Evolutionary conservation across 2,888 invertebrate species (phyloP), one percentile per base, ranked within the genome.

Genomic region (Lasioglossum calceatum): DNA sequence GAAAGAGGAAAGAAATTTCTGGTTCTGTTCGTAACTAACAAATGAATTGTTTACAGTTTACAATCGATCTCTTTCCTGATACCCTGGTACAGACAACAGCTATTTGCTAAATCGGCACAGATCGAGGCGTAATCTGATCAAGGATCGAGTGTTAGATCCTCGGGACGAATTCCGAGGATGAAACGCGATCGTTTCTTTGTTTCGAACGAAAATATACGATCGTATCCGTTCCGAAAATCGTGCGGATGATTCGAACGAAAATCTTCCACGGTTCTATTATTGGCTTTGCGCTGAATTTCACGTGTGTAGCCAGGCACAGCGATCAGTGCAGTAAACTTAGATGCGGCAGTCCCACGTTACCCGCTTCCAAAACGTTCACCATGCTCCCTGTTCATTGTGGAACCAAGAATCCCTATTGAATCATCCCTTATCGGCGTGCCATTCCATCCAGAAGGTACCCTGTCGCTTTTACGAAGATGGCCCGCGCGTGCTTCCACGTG

Each of bases 201-300:
- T 23, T 36, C 50, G 71, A 47, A 19, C 5, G 36, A 76, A 36
- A 67, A 61, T 54, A 32, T 58, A 87, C 36, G 19, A 44, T 27
- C 39, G 32, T 47, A 27, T 8, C 14, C 23, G 87, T 86, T 89
- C 89, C 85, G 86, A 85, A 86, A 88, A 87, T 90, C 88, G 87
- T 50, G 71, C 75, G 50, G 74, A 81, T n/a, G 74, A 76, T 73
- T 80, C 81, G 67, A 81, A 81, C 71, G 77, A 78, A 80, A 78
- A 75, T 80, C 80, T 72, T 82, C 88, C 84, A 86, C 89, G 81
- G 79, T 89, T 79, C 87, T 87, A 82, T 87, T 86, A 90, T 88
- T 91, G 85, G 91, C 91, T 91, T 91, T 91, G 89, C 88, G 91
- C 90, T 91, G 89, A 81, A 91, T 82, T 87, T 91, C 90, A 91